Conservation (phyloP, 2,888 invertebrate species). For the Lochmaea capreae region DNA sequence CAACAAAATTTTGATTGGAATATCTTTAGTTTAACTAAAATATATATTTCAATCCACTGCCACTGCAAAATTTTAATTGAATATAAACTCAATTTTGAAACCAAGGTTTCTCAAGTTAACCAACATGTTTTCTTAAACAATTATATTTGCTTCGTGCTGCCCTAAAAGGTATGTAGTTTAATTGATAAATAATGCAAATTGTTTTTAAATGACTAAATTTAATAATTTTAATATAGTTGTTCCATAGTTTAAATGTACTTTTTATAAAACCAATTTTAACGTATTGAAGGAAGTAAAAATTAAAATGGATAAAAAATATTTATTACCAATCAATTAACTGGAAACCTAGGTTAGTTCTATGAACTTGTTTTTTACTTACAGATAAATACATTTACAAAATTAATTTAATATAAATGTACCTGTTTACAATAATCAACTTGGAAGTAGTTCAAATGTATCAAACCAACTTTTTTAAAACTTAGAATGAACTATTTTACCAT, state of each 20-base stretch:
- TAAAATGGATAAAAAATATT: not conserved
- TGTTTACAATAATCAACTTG: not conserved
- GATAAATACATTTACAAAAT: not conserved
- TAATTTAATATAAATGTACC: not conserved
- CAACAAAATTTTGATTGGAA: too few species aligned
- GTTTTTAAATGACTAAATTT: too few species aligned
- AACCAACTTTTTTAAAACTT: not conserved
- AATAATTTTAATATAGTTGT: too few species aligned
- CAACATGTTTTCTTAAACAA: not conserved
- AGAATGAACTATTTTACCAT: not conserved
- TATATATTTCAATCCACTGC: not conserved
- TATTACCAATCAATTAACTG: not conserved
- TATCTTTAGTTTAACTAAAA: too few species aligned
- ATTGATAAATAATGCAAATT: too few species aligned
- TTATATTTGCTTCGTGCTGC: not conserved
- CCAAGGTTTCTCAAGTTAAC: conserved; percentile 4
- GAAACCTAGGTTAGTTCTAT: conserved; percentile 6
- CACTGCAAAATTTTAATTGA: not conserved
- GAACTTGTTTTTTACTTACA: not conserved
- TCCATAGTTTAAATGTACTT: too few species aligned
- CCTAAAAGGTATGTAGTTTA: too few species aligned
- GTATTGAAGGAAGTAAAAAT: not conserved
- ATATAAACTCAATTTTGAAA: not conserved
- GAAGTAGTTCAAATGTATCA: not conserved
- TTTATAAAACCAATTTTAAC: too few species aligned